These are phyloP conservation scores for Chirona hameri DNA, from an alignment of 2,888 invertebrate genomes.

Conservation along the genomic window DNA sequence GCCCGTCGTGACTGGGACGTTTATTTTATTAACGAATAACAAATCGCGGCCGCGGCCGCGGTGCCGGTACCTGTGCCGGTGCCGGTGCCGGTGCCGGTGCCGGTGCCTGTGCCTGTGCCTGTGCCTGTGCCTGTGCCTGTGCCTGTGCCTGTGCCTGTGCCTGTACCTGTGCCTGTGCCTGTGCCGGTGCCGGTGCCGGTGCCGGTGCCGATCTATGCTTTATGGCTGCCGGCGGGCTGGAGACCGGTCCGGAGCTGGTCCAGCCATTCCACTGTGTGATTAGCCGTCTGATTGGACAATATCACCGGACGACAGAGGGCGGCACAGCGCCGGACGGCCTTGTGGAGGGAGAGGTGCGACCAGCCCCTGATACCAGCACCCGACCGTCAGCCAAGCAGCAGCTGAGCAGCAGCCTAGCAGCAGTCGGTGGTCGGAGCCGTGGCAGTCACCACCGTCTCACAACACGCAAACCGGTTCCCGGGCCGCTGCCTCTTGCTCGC, in stretches of 20 bases:
- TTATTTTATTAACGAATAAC: not conserved
- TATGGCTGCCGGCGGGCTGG: not conserved
- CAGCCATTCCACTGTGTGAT: constrained; percentile 6
- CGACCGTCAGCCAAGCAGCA: no score
- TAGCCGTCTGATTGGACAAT: not conserved
- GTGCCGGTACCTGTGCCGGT: no score
- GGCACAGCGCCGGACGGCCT: not conserved
- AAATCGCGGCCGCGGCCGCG: not conserved
- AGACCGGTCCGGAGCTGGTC: not conserved
- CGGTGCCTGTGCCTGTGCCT: not conserved
- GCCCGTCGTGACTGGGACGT: not conserved
- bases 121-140: not conserved
- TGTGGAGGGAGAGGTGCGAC: not conserved
- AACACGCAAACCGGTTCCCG: not conserved
- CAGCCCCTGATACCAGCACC: no score
- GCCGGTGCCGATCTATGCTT: not conserved
- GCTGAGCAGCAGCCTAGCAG: no score
- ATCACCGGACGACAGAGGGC: not conserved
- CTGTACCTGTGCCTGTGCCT: no score
- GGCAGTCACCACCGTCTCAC: not conserved
- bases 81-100: not conserved
- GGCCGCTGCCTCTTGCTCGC: not conserved
- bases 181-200: not conserved
- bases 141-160: not conserved
- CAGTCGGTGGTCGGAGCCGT: not conserved